Conservation (phyloP, 2,797 vertebrate species). For the Rhadinocentrus ornatus region DNA sequence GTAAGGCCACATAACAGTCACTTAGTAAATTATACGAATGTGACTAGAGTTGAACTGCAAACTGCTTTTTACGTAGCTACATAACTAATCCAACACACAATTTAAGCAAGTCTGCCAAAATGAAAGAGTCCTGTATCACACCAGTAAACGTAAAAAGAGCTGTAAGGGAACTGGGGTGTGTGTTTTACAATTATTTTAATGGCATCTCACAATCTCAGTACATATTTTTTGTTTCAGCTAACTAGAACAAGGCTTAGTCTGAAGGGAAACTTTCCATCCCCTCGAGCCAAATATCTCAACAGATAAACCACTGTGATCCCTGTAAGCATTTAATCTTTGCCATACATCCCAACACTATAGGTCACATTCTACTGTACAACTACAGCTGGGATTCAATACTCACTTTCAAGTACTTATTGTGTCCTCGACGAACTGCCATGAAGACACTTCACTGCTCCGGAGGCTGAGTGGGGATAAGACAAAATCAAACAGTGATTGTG, state of each 20-base stretch:
- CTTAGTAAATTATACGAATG: slow-evolving; percentile 21
- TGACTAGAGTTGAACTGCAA: slow-evolving; percentile 15
- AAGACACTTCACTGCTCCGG: slow-evolving; percentile 86
- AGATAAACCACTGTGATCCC: neutral
- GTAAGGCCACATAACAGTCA: neutral
- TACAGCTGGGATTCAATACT: slow-evolving; percentile 67
- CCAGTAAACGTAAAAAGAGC: slow-evolving; percentile 23
- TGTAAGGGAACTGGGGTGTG: neutral
- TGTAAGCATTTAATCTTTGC: neutral
- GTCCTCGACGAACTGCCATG: slow-evolving; percentile 89
- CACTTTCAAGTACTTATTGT: slow-evolving; percentile 87
- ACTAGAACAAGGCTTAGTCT: neutral
- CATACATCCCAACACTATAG: neutral
- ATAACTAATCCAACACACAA: neutral
- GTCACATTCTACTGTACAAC: neutral
- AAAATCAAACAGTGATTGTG: slow-evolving; percentile 50
- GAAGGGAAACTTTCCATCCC: neutral
- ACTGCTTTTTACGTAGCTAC: neutral
- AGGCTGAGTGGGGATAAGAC: slow-evolving; percentile 72
- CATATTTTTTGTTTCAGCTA: neutral
- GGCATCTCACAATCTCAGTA: neutral
- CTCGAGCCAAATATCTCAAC: neutral
- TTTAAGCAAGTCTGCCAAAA: slow-evolving; percentile 25
- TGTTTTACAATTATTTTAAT: slow-evolving; percentile 1
- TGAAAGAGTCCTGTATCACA: slow-evolving; percentile 67